These are phyloP conservation scores for Sycophila sp. DNA, from an alignment of 1,140 invertebrate species.

Conservation along the genomic window DNA sequence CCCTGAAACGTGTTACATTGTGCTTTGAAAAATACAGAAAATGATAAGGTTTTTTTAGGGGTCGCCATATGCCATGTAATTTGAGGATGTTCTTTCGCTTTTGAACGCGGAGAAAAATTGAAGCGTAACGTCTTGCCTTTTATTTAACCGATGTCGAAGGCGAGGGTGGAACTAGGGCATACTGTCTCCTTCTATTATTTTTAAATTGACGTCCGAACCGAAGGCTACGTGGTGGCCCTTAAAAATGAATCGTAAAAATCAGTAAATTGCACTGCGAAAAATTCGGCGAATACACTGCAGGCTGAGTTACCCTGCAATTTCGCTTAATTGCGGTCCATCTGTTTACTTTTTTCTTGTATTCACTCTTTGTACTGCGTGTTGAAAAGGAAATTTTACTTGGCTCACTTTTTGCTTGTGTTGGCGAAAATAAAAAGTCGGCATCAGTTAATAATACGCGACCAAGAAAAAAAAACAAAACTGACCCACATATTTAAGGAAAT, in stretches of 20 bases:
- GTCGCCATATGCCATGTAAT: background rate
- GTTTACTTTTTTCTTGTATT: background rate
- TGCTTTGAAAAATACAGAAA: too few species aligned
- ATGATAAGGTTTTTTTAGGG: background rate
- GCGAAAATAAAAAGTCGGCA: background rate
- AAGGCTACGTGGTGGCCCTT: background rate
- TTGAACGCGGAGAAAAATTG: too few species aligned
- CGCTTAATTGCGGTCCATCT: background rate
- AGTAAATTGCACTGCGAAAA: background rate
- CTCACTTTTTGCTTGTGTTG: background rate
- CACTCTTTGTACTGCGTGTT: background rate
- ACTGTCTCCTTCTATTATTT: background rate
- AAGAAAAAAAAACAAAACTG: background rate
- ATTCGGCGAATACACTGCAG: background rate
- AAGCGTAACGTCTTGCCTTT: too few species aligned
- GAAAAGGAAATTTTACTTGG: background rate
- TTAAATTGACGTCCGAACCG: background rate
- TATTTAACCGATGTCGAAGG: background rate
- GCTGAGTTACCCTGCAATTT: background rate
- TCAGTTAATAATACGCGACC: background rate
- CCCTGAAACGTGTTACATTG: too few species aligned
- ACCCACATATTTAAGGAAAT: background rate
- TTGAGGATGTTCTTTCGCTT: background rate
- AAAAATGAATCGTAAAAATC: background rate
- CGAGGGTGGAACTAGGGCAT: background rate